Percentiles rank a stretch among this genome's conserved stretches.
Conservation (phyloP, 2,113 vertebrate genomes). For the Salvelinus fontinalis region DNA sequence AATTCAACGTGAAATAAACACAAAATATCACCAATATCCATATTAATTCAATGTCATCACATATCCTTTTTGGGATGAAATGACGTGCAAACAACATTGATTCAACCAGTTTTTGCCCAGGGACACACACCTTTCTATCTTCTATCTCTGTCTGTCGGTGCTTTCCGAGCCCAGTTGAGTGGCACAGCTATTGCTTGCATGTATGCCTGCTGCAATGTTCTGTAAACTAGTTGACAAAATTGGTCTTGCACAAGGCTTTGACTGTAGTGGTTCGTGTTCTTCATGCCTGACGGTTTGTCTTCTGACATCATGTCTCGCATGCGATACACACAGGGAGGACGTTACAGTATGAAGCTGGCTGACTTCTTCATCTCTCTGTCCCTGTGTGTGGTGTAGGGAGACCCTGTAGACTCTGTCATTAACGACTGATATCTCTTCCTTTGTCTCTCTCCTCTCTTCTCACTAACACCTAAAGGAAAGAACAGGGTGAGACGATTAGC, state of each 20-base stretch:
- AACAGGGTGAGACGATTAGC: slow-evolving; percentile 70
- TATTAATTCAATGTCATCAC: no score
- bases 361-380: background rate
- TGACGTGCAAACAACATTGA: no score
- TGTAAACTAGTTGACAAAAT: background rate
- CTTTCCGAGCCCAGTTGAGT: slow-evolving; percentile 8
- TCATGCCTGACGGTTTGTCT: background rate
- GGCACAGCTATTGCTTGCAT: slow-evolving; percentile 53
- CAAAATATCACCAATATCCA: background rate
- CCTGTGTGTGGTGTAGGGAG: background rate
- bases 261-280: background rate
- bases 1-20: no score
- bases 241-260: background rate
- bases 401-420: background rate
- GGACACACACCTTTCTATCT: background rate
- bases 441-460: slow-evolving; percentile 63
- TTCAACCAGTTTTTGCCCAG: no score
- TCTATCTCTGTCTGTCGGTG: slow-evolving; percentile 1
- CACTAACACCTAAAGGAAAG: slow-evolving; percentile 72
- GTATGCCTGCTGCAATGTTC: slow-evolving; percentile 11
- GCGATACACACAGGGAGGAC: background rate
- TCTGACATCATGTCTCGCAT: background rate
- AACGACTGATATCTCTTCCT: slow-evolving; percentile 42
- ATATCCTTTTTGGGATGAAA: no score
- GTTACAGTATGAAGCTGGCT: background rate